phyloP scores from a whole-genome alignment of 2,888 invertebrate genomes.

The Gasteruption jaculator region DNA sequence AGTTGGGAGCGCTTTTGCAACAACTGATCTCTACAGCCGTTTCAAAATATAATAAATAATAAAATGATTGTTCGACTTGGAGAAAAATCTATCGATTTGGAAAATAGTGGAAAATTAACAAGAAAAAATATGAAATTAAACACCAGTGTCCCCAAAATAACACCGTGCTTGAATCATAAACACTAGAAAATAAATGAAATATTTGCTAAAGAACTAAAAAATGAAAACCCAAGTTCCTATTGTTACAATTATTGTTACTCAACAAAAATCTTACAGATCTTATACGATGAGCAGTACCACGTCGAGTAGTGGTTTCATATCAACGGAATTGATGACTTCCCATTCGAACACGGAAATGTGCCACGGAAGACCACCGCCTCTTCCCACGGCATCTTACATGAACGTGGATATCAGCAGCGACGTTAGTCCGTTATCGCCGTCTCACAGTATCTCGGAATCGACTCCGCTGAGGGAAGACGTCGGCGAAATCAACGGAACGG shows the following conservation, averaged over 20 bases:
- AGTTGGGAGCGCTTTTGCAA: no score
- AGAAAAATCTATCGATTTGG: no score
- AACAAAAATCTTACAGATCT: conserved; percentile 28
- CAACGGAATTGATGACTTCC: conserved; percentile 26
- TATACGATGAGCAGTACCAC: conserved; percentile 38
- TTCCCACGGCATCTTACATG: conserved; percentile 42
- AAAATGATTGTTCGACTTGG: no score
- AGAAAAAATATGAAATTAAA: no score
- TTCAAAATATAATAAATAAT: no score
- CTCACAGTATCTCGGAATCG: conserved; percentile 31
- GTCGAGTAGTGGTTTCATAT: conserved; percentile 33
- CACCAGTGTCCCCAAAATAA: no score
- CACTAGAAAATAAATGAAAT: no score
- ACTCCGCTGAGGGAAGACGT: conserved; percentile 31
- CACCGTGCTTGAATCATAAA: no score
- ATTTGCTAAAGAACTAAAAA: no score
- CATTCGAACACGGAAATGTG: conserved; percentile 23
- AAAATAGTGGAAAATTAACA: no score
- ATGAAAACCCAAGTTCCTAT: no score
- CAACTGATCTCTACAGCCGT: no score
- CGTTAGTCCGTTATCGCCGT: conserved; percentile 39
- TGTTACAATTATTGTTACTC: not conserved
- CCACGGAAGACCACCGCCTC: conserved; percentile 24
- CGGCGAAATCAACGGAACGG: conserved; percentile 23
- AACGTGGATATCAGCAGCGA: conserved; percentile 46